Evolutionary conservation across 2,888 invertebrate genomes (phyloP).

Genomic region (Drosophila robusta): DNA sequence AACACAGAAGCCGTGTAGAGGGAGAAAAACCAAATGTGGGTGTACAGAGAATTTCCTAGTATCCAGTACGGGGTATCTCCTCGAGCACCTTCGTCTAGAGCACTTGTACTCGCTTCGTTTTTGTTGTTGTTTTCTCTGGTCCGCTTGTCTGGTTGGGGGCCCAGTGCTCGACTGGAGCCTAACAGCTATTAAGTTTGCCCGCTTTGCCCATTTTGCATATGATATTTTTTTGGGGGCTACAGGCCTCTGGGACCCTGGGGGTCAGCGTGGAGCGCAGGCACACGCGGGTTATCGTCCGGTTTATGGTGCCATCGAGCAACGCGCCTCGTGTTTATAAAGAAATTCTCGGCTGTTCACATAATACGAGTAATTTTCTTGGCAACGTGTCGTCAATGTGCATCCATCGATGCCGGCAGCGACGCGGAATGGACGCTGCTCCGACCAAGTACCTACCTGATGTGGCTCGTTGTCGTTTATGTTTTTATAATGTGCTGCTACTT

Average conservation of each 20-base stretch:
- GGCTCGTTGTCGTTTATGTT: constrained; percentile 42
- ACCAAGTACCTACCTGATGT: constrained; percentile 22
- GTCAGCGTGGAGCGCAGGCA: constrained; percentile 56
- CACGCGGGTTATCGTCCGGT: constrained; percentile 68
- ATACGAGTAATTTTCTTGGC: constrained; percentile 65
- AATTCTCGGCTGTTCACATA: constrained; percentile 58
- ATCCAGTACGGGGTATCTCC: background rate
- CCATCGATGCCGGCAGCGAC: constrained; percentile 47
- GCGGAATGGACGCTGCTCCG: constrained; percentile 18
- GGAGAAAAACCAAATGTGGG: no score
- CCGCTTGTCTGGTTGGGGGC: constrained; percentile 22
- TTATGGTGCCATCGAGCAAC: constrained; percentile 65
- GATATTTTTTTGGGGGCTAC: constrained; percentile 33
- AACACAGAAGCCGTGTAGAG: no score
- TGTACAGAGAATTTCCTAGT: no score
- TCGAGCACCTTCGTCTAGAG: background rate
- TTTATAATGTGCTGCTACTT: constrained; percentile 64
- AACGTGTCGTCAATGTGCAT: constrained; percentile 57
- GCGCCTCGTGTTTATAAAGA: constrained; percentile 71
- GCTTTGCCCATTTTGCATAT: constrained; percentile 65
- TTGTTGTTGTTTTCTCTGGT: background rate
- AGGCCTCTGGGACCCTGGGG: constrained; percentile 35
- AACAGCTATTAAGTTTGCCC: constrained; percentile 70
- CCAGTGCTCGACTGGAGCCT: constrained; percentile 32
- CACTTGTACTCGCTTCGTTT: background rate